Evolutionary conservation across 1,140 invertebrate species (phyloP).

Genomic region (Palaemon carinicauda): DNA sequence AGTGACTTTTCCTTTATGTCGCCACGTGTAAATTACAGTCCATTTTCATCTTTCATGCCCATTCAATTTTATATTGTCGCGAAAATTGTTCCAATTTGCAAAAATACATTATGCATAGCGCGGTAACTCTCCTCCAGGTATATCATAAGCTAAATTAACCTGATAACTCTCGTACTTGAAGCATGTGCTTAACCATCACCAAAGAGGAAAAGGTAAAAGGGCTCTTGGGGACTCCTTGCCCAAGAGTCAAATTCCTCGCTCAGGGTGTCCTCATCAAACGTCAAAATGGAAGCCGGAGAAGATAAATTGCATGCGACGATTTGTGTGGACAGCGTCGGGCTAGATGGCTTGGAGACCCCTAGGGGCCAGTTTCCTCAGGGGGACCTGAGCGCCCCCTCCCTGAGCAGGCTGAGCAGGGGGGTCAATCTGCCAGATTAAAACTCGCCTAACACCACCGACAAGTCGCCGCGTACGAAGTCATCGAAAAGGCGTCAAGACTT

Average conservation of each 20-base stretch:
- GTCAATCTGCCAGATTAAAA: slow-evolving; percentile 29
- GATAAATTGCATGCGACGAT: slow-evolving; percentile 39
- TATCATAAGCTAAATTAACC: slow-evolving; percentile 52
- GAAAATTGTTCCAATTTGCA: slow-evolving; percentile 53
- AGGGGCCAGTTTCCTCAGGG: too few species aligned
- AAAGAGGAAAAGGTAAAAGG: neutral
- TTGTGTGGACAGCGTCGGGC: slow-evolving; percentile 34
- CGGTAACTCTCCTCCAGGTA: slow-evolving; percentile 43
- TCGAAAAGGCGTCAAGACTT: neutral
- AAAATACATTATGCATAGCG: slow-evolving; percentile 51
- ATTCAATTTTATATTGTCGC: slow-evolving; percentile 54
- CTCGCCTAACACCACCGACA: neutral
- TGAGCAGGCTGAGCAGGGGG: neutral
- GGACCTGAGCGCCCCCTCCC: neutral
- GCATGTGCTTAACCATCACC: slow-evolving; percentile 6
- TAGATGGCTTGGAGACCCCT: too few species aligned
- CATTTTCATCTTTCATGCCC: slow-evolving; percentile 45
- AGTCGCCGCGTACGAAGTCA: too few species aligned
- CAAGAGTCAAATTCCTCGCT: neutral
- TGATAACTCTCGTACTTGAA: slow-evolving; percentile 30
- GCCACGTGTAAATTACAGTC: slow-evolving; percentile 31
- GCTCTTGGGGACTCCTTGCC: neutral
- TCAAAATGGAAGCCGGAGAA: neutral
- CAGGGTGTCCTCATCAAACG: neutral
- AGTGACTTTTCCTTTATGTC: neutral